Percentiles rank a stretch among this genome's conserved stretches.
Conservation (phyloP, 30 jellyfish, hydroid and myxozoan species). For the Euphysa ruthae region DNA sequence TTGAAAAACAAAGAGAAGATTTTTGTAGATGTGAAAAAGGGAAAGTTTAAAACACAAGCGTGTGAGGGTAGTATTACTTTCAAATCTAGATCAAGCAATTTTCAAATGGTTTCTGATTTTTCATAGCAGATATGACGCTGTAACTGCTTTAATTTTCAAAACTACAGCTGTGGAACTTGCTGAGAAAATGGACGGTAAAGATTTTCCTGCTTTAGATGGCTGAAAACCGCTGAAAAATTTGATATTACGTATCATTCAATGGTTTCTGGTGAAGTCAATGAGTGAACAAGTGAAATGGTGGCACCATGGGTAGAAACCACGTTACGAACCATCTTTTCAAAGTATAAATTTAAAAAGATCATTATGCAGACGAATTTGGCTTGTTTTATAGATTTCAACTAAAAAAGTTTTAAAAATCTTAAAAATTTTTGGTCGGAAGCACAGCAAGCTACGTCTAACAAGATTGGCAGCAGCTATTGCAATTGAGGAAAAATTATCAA, state of each 20-base stretch:
- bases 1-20: background rate
- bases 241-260: background rate
- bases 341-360: background rate
- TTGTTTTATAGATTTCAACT: slow-evolving; percentile 2
- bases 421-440: background rate
- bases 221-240: background rate
- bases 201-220: too few relatives aligned
- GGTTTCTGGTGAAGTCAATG: background rate
- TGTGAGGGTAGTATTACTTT: too few relatives aligned
- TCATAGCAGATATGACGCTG: too few relatives aligned
- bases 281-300: background rate
- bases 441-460: slow-evolving; percentile 6
- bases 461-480: slow-evolving; percentile 1
- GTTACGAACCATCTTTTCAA: background rate
- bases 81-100: too few relatives aligned
- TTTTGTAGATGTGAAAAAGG: too few relatives aligned
- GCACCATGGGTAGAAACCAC: background rate
- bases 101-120: too few relatives aligned
- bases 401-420: background rate
- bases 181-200: too few relatives aligned
- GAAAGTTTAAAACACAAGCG: too few relatives aligned
- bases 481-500: slow-evolving; percentile 4
- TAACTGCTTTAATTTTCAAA: too few relatives aligned
- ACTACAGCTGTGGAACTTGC: too few relatives aligned
- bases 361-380: slow-evolving; percentile 6